These are phyloP conservation scores for Onychostoma macrolepis DNA, from an alignment of 2,113 vertebrate genomes.

Conservation along the genomic window DNA sequence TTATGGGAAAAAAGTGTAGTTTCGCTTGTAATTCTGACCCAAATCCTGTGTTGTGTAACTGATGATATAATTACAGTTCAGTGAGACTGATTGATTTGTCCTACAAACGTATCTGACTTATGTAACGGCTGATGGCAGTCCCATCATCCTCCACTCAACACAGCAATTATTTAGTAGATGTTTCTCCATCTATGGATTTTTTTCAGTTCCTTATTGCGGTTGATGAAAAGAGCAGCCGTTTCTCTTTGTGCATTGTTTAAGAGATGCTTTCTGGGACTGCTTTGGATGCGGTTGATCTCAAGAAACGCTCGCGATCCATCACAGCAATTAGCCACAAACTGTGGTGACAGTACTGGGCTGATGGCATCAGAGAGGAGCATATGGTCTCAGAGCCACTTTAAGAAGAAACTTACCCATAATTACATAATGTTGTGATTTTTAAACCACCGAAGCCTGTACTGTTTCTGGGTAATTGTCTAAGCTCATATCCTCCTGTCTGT, in stretches of 20 bases:
- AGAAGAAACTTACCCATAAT: slow-evolving; percentile 3
- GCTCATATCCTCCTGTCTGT: not conserved
- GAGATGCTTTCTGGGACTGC: not conserved
- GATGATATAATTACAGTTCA: slow-evolving; percentile 1
- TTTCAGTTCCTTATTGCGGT: not conserved
- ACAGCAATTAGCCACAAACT: not conserved
- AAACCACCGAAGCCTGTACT: not conserved
- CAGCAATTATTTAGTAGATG: not conserved
- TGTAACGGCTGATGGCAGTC: slow-evolving; percentile 23
- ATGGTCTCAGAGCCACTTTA: slow-evolving; percentile 2
- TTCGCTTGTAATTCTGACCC: not conserved
- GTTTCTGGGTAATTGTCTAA: slow-evolving; percentile 5
- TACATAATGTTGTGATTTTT: not conserved
- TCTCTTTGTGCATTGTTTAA: not conserved
- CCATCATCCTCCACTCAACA: not conserved
- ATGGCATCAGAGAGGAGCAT: not conserved
- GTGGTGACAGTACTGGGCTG: not conserved
- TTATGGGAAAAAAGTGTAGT: not conserved
- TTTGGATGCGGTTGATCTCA: not conserved
- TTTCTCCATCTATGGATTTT: slow-evolving; percentile 2
- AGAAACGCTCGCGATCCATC: not conserved
- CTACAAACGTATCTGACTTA: slow-evolving; percentile 14
- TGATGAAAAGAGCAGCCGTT: not conserved
- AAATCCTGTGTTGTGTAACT: slow-evolving; percentile 14
- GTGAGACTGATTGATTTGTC: slow-evolving; percentile 37